Evolutionary conservation across 2,113 vertebrate genomes (phyloP), one percentile per base, ranked within the genome.

Genomic region (Periophthalmus modestus): DNA sequence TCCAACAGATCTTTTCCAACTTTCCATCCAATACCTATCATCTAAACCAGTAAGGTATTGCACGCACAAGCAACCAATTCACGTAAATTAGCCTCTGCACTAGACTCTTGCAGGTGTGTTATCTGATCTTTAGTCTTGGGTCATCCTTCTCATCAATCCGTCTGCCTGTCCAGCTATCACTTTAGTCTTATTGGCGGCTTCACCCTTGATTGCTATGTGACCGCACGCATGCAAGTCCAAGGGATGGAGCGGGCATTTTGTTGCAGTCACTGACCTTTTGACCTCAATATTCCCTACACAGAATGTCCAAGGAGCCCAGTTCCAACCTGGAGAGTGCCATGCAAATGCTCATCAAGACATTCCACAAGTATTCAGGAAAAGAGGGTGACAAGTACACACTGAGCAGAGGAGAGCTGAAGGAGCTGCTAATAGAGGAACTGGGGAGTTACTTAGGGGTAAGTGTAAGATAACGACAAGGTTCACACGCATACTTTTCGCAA

Each of bases 281-380:
- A 69, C 68, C 68, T 48, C 4, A 23, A 50, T 0, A 14, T 72
- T 70, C 68, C 57, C 57, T 6, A 9, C 34, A 1, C 86, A 94
- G 93, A 50, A 94, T 94, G 94, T 93, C 94, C 88, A 94, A 92
- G 82, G 94, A 94, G 80, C 93, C 93, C 71, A 92, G 71, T 90
- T 90, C 93, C 86, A 88, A 93, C 88, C 85, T 94, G 88, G 94
- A 94, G 85, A 93, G 87, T 62, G 94, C 94, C 87, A 93, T 97
- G 94, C 91, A 94, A 75, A 95, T 95, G 57, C 88, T 97, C 84
- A 96, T 96, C 75, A 93, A 90, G 80, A 94, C 93, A 67, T 96
- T 96, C 89, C 95, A 96, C 85, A 95, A 95, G 82, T 96, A 96
- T 19, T 95, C 95, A 0, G 95, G 95, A 13, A 93, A 93, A 86